Base-by-base conservation (phyloP, 2,888 invertebrate species). In the Muscina levida region DNA sequence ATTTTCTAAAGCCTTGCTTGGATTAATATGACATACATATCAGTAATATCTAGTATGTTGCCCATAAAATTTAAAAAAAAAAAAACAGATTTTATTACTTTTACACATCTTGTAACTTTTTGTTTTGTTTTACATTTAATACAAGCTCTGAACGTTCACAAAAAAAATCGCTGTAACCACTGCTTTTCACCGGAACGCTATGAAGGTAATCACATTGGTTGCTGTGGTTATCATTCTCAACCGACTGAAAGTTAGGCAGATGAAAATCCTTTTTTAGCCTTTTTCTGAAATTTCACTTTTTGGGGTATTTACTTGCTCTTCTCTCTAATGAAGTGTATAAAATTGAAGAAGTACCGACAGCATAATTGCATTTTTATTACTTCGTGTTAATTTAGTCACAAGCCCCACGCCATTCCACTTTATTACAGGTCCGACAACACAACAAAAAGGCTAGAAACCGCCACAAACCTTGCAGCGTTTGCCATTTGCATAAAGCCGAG, bases 301-400 rank as follows among this genome's bases (percentile, higher is more conserved):
- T n/a, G n/a, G 51, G 51, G 51, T 57, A 44, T 17, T 13, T 70
- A 46, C 31, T 22, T 75, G 77, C 76, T 78, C 72, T 67, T 53
- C 75, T 80, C 65, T 66, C 80, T 79, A 80, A 82, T 78, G 76
- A 78, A 83, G 82, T 79, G 80, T 75, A 80, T 66, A 70, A 82
- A 80, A 80, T 75, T 75, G 65, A 72, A 75, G 74, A 68, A 72
- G 76, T 78, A 76, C 70, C 72, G 72, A 76, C 76, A 75, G 74
- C 74, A 82, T 83, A 83, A 83, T 83, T 83, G 83, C 83, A 83
- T 83, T 83, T 83, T 83, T 83, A 83, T 83, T 83, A 83, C 82
- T 81, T 71, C 70, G 70, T 81, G 81, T 77, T 81, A 81, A 81
- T 81, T 77, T 42, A 72, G 53, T 26, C 37, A 39, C 70, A 74